Evolutionary conservation across 2,888 invertebrate genomes (phyloP).

Genomic region (Auanema freiburgensis): DNA sequence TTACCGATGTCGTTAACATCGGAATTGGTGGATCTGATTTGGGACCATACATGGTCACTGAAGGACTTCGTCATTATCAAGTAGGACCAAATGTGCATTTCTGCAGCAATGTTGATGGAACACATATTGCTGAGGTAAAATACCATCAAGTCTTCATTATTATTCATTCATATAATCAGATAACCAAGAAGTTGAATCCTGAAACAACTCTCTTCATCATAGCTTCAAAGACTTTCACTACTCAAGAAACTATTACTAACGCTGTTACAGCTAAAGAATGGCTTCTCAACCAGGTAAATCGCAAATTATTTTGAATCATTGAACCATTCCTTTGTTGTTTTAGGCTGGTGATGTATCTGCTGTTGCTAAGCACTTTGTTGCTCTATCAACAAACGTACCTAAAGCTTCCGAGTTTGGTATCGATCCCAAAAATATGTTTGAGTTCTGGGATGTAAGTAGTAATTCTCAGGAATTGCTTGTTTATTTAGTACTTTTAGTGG

Average conservation of each 20-base stretch:
- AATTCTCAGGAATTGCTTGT: not conserved
- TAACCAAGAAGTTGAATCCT: slow-evolving; percentile 83
- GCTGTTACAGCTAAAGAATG: slow-evolving; percentile 95
- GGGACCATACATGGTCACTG: slow-evolving; percentile 97
- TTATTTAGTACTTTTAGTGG: slow-evolving; percentile 71
- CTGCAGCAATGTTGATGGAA: slow-evolving; percentile 98
- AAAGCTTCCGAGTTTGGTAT: slow-evolving; percentile 98
- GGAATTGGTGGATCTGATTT: slow-evolving; percentile 99
- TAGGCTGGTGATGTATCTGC: slow-evolving; percentile 38
- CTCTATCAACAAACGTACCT: slow-evolving; percentile 87
- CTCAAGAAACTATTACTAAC: slow-evolving; percentile 97
- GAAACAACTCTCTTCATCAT: slow-evolving; percentile 96
- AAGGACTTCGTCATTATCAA: slow-evolving; percentile 88
- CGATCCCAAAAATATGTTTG: slow-evolving; percentile 95
- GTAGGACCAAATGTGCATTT: slow-evolving; percentile 84
- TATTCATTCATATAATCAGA: slow-evolving; percentile 16
- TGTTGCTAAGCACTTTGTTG: slow-evolving; percentile 96
- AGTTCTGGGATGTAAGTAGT: slow-evolving; percentile 86
- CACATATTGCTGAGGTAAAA: slow-evolving; percentile 84
- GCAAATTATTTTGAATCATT: not conserved
- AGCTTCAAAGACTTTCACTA: slow-evolving; percentile 98
- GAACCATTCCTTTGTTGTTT: slow-evolving; percentile 1
- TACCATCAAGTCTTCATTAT: not conserved
- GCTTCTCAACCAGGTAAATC: slow-evolving; percentile 80
- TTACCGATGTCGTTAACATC: slow-evolving; percentile 96